These are phyloP conservation scores for Chironomus tepperi DNA, from an alignment of 1,140 invertebrate genomes.

Conservation along the genomic window DNA sequence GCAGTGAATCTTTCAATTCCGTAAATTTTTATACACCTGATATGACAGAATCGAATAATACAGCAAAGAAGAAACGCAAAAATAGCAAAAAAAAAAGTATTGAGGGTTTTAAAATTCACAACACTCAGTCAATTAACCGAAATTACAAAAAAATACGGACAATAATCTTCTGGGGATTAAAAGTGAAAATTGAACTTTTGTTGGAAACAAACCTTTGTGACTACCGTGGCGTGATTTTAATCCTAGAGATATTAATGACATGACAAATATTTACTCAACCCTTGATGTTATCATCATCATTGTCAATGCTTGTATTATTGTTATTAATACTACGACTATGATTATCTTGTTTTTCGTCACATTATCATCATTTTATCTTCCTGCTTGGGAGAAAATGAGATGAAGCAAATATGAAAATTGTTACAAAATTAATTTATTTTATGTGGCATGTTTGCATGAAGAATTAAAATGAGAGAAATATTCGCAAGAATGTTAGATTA, in stretches of 20 bases:
- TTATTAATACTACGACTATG: no score
- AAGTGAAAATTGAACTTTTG: not conserved
- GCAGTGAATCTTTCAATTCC: no score
- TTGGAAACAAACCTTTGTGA: not conserved
- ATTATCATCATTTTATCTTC: no score
- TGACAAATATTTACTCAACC: slow-evolving; percentile 8
- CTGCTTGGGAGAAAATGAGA: no score
- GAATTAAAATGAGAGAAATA: no score
- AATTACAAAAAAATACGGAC: not conserved
- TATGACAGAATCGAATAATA: no score
- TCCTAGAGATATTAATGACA: not conserved
- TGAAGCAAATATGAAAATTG: not conserved
- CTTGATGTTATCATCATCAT: not conserved
- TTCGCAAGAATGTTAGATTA: not conserved
- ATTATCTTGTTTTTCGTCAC: no score
- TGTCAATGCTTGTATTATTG: no score
- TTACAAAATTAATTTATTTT: slow-evolving; percentile 15
- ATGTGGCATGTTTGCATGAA: not conserved
- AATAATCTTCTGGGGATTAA: slow-evolving; percentile 15
- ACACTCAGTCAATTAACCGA: not conserved
- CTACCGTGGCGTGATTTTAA: not conserved
- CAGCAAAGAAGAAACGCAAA: no score
- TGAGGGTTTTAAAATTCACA: not conserved
- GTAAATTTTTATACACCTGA: no score
- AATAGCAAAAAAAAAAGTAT: no score